Base-by-base conservation (phyloP, 2,888 invertebrate genomes). In the Erynnis tages region DNA sequence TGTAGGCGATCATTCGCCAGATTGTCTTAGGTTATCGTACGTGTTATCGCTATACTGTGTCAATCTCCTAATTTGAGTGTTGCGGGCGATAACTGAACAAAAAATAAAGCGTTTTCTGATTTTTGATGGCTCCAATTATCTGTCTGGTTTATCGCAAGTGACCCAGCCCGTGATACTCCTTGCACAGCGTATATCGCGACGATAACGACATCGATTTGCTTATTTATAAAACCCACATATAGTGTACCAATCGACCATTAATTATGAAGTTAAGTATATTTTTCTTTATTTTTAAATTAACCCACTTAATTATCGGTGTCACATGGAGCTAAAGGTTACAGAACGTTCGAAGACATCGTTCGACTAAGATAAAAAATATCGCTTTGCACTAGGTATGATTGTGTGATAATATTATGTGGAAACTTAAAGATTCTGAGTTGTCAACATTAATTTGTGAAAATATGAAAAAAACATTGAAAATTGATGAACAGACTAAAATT, bases 131-230 rank as follows among this genome's bases (percentile, higher is more conserved):
- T 54, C 54, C 65, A 58, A 54, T 75, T 82, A 83, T 86, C 82
- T 57, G 56, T 54, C 19, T 58, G 69, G 82, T 79, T 86, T 86
- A 86, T 85, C 84, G 60, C 55, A 37, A 57, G 46, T 82, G 83
- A 83, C 84, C 82, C 75, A 71, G 64, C 66, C 63, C 56, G 61
- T 54, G 56, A 52, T 27, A 29, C 69, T 69, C 72, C 78, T 84
- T 84, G 81, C 82, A 82, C 34, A 16, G 40, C 32, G 11, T 11
- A 11, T 41, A 32, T 14, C 48, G 2, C 27, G 17, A 25, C 30
- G 82, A 82, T 83, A 82, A 77, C 63, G 55, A 50, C 59, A 65
- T 60, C 66, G 69, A 76, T 76, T 79, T 74, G 70, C 72, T 75
- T 35, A 34, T 32, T 41, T 69, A 64, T 67, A 62, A 58, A n/a